phyloP scores from a whole-genome alignment of 2,113 vertebrate genomes.

The Acrocephalus arundinaceus region DNA sequence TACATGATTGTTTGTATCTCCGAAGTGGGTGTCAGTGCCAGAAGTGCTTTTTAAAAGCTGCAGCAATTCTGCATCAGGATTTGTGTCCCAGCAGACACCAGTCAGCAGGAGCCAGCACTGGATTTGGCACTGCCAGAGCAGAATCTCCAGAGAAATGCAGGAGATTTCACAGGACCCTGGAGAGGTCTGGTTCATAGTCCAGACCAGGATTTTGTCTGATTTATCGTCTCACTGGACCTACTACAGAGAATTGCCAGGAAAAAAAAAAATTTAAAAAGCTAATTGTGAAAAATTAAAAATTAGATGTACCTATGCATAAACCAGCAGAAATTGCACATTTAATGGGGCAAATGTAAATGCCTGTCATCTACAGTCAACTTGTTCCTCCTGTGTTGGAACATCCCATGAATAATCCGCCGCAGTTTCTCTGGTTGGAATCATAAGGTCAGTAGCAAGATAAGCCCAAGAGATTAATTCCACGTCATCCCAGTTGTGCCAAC shows the following conservation, averaged over 20 bases:
- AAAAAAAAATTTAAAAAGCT: not conserved
- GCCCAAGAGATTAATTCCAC: conserved; percentile 2
- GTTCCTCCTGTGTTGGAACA: not conserved
- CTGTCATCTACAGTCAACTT: not conserved
- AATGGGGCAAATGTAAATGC: not conserved
- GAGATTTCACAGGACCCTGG: not conserved
- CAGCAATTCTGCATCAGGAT: not conserved
- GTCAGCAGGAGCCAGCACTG: not conserved
- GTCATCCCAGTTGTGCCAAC: not conserved
- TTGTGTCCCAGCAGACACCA: not conserved
- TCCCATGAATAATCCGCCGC: not conserved
- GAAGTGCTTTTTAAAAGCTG: not conserved
- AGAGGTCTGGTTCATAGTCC: not conserved
- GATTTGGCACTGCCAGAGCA: not conserved
- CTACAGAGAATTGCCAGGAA: not conserved
- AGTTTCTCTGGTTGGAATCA: not conserved
- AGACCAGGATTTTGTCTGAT: not conserved
- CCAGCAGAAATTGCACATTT: not conserved
- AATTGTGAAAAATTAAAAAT: not conserved
- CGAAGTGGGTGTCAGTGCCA: not conserved
- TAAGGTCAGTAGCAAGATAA: conserved; percentile 14
- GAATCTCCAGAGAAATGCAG: not conserved
- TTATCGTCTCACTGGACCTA: not conserved
- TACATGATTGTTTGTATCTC: not conserved
- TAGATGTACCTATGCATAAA: not conserved